A percentile compares a stretch with the other conserved stretches of the same genome.
phyloP scores from a whole-genome alignment of 2,888 invertebrate species.

The Gisinianus flammeolus region DNA sequence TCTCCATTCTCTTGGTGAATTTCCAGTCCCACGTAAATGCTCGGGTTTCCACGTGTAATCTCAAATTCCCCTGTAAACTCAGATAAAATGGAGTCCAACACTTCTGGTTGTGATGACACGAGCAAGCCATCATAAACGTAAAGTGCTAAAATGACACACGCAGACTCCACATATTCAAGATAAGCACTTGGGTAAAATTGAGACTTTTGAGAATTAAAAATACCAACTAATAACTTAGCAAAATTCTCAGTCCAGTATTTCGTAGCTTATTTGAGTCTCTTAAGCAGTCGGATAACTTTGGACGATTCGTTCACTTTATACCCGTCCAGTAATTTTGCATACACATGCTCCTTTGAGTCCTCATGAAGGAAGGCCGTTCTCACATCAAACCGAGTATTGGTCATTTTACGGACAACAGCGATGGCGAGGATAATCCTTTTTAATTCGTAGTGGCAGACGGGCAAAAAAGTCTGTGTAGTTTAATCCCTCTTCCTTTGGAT shows the following conservation, averaged over 20 bases:
- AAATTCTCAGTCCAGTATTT: conserved; percentile 48
- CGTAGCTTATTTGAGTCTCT: conserved; percentile 48
- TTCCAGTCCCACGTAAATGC: conserved; percentile 19
- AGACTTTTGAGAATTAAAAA: background rate
- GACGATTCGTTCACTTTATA: conserved; percentile 24
- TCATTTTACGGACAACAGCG: conserved; percentile 15
- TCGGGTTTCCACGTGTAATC: background rate
- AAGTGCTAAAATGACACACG: background rate
- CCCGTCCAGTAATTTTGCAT: conserved; percentile 49
- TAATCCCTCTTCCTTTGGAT: conserved; percentile 1
- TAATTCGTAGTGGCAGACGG: conserved; percentile 17
- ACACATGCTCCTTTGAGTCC: conserved; percentile 45
- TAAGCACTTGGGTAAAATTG: background rate
- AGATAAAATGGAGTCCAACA: background rate
- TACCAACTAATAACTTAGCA: conserved; percentile 26
- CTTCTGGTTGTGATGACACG: background rate
- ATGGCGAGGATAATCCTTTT: conserved; percentile 11
- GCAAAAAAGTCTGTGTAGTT: conserved; percentile 24
- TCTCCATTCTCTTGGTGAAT: background rate
- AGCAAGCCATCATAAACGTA: conserved; percentile 9
- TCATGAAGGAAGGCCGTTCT: conserved; percentile 50
- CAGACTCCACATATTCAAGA: background rate
- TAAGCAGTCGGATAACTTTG: conserved; percentile 40
- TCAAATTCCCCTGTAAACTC: background rate
- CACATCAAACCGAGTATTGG: conserved; percentile 24